Percentiles rank a stretch among this genome's conserved stretches.
Evolutionary conservation across 2,888 invertebrate species (phyloP).

Genomic region (Melolontha melolontha): DNA sequence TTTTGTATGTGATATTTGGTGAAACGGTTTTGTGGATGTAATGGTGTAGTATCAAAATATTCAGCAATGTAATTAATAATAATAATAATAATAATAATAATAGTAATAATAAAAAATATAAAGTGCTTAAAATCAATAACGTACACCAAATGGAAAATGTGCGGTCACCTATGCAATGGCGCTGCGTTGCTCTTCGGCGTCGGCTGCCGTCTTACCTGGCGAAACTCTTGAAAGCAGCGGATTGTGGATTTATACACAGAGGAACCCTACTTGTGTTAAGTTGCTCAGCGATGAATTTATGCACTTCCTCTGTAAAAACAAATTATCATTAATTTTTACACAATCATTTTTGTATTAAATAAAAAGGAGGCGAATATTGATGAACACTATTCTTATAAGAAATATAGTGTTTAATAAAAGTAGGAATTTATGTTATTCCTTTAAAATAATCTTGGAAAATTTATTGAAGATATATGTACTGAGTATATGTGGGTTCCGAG

Average conservation of each 20-base stretch:
- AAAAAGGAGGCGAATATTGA: too few relatives aligned
- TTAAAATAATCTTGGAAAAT: too few relatives aligned
- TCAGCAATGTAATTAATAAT: conserved; percentile 1
- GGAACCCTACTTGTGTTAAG: conserved; percentile 96
- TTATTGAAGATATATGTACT: too few relatives aligned
- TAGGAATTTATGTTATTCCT: too few relatives aligned
- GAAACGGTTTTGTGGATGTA: conserved; percentile 25
- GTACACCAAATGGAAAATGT: conserved; percentile 64
- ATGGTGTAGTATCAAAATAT: not conserved
- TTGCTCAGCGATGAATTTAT: conserved; percentile 98
- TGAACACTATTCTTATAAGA: too few relatives aligned
- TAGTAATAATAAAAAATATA: conserved; percentile 27
- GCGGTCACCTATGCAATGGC: conserved; percentile 68
- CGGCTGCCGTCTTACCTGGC: conserved; percentile 88
- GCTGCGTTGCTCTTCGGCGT: conserved; percentile 65
- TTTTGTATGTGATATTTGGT: conserved; percentile 28
- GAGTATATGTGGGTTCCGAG: too few relatives aligned
- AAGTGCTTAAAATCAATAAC: conserved; percentile 50
- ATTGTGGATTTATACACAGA: conserved; percentile 99
- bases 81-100: conserved; percentile 14
- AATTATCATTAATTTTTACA: conserved; percentile 46
- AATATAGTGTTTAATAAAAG: too few relatives aligned
- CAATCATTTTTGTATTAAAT: too few relatives aligned
- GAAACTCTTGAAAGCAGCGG: conserved; percentile 99
- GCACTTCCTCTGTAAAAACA: conserved; percentile 91